Evolutionary conservation across 2,797 vertebrate genomes (phyloP).

Genomic region (Nannoperca australis): DNA sequence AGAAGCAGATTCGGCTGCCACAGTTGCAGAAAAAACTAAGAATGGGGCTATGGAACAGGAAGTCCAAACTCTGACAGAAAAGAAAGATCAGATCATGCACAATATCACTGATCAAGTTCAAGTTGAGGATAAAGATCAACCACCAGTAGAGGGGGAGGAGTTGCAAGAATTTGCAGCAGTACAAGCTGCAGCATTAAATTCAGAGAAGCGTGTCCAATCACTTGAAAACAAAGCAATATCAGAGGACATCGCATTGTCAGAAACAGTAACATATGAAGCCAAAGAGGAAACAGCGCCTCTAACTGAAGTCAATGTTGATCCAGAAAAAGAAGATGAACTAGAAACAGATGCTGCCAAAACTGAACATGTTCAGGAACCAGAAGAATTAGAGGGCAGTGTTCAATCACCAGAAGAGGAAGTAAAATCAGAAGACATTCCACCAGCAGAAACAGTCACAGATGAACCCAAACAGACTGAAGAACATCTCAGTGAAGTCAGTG

Average conservation of each 20-base stretch:
- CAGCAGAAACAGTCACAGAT: no score
- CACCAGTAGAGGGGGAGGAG: conserved; percentile 23
- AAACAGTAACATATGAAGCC: conserved; percentile 8
- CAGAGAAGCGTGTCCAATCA: conserved; percentile 18
- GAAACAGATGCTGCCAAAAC: neutral
- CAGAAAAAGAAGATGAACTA: conserved; percentile 18
- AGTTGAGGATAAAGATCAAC: conserved; percentile 20
- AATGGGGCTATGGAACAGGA: conserved; percentile 10
- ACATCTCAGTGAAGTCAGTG: neutral
- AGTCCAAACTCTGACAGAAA: conserved; percentile 22
- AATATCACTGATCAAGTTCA: conserved; percentile 20
- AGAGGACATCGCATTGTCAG: neutral
- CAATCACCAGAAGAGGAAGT: conserved; percentile 22
- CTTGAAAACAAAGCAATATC: conserved; percentile 29
- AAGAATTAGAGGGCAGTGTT: conserved; percentile 1
- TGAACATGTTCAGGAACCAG: no score
- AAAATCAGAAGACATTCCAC: no score
- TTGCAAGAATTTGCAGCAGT: conserved; percentile 11
- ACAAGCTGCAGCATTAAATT: conserved; percentile 13
- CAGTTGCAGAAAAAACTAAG: conserved; percentile 25
- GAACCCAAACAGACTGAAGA: neutral
- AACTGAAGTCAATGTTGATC: neutral
- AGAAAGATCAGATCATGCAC: conserved; percentile 10
- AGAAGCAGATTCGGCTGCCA: conserved; percentile 23
- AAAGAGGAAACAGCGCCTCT: neutral